These are phyloP conservation scores for Lordiphosa mommai DNA, from an alignment of 1,140 invertebrate genomes.

Conservation along the genomic window DNA sequence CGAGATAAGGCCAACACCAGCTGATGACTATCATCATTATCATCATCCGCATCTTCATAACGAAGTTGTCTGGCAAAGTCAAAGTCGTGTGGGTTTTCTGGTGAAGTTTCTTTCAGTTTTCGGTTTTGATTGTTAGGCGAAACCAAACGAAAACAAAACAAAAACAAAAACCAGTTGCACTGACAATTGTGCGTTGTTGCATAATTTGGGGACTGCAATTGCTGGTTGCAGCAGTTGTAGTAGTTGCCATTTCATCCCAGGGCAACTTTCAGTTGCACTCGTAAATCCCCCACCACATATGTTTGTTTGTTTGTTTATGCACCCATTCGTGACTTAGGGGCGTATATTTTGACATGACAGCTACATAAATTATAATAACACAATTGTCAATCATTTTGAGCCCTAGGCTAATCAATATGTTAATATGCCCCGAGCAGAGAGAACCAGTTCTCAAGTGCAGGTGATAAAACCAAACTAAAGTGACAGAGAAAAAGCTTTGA, in stretches of 20 bases:
- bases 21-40: conserved; percentile 10
- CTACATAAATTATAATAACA: conserved; percentile 70
- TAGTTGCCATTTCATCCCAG: conserved; percentile 25
- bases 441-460: conserved; percentile 19
- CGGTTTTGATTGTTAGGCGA: conserved; percentile 24
- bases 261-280: conserved; percentile 31
- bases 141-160: not conserved
- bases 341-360: conserved; percentile 48
- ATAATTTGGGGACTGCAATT: conserved; percentile 38
- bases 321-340: conserved; percentile 53
- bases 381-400: conserved; percentile 70
- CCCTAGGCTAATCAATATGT: conserved; percentile 73
- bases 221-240: conserved; percentile 4
- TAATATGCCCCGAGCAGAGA: conserved; percentile 27
- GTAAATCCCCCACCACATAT: conserved; percentile 9
- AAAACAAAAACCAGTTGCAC: conserved; percentile 45
- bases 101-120: conserved; percentile 14
- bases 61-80: conserved; percentile 49
- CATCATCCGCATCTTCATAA: conserved; percentile 7
- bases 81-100: conserved; percentile 59
- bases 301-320: not conserved
- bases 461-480: conserved; percentile 47
- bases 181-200: conserved; percentile 57
- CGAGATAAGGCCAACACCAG: conserved; percentile 31
- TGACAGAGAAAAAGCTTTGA: conserved; percentile 29